Evolutionary conservation across 2,797 vertebrate genomes (phyloP), one percentile per base, ranked within the genome.

Genomic region (Crocidura indochinensis): DNA sequence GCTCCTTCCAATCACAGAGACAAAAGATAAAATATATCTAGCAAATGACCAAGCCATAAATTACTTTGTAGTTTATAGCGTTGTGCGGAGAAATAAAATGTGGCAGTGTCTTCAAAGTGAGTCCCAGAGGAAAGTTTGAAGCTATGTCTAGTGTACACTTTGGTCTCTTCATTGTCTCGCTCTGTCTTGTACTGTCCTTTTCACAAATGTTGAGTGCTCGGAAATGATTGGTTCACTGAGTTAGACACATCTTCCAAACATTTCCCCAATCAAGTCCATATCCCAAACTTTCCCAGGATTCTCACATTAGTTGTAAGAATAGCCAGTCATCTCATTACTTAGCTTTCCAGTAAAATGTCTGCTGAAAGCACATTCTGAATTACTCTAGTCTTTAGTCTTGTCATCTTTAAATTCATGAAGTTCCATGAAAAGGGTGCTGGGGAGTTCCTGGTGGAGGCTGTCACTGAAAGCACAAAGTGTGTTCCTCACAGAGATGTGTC

Each of bases 101-200:
- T 5, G 8, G 2, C 2, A 11, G 10, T 22, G 9, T n/a, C 46
- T 10, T 76, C 20, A 31, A 75, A 17, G 1, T n/a, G 10, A 20
- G 65, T 62, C 89, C 22, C 56, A 15, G 2, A 49, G 20, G 51
- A 93, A 17, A 78, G 7, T 10, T n/a, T 60, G 29, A 47, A 38
- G 38, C 3, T 1, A 15, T 62, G 46, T 44, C 19, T 22, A 9
- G 67, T 72, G 62, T 29, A 3, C 9, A 27, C n/a, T 84, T 49
- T 22, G 0, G 19, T 46, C 0, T 56, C 31, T 51, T 84, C 38
- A 72, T 60, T 15, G n/a, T n/a, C 24, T 14, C 14, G 4, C 1
- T 38, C 51, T 49, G 0, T 47, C 15, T 11, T 47, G 2, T 1
- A 9, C 1, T 47, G 2, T 1, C 11, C 1, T 29, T 38, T 26